Evolutionary conservation across 2,888 invertebrate species (phyloP).

Genomic region (Ligdia adustata): DNA sequence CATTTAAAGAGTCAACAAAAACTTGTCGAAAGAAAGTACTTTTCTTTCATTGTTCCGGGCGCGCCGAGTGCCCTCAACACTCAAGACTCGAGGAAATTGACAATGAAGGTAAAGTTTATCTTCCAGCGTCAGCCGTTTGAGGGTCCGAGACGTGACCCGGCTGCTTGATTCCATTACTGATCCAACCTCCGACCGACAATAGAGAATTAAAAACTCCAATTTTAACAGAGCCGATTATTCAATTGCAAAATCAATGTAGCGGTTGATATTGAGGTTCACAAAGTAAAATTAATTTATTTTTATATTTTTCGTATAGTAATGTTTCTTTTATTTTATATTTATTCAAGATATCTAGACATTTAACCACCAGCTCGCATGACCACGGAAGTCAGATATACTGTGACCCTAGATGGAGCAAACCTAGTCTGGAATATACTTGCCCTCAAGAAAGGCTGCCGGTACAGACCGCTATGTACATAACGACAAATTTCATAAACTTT

Average conservation of each 20-base stretch:
- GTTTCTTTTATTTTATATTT: no score
- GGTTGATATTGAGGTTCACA: no score
- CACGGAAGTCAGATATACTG: no score
- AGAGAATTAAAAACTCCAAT: slow-evolving; percentile 73
- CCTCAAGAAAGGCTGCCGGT: no score
- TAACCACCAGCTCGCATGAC: no score
- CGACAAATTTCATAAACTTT: no score
- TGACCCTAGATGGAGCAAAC: no score
- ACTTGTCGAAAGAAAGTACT: slow-evolving; percentile 68
- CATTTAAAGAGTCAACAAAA: slow-evolving; percentile 74
- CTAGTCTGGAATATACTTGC: no score
- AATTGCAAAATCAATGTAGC: slow-evolving; percentile 66
- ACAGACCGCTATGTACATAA: no score
- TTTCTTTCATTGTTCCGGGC: slow-evolving; percentile 76
- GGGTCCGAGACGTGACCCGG: slow-evolving; percentile 74
- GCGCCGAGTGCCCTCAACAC: slow-evolving; percentile 67
- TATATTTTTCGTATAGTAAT: no score
- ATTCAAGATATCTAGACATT: no score
- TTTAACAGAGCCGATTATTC: slow-evolving; percentile 67
- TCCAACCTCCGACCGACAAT: slow-evolving; percentile 56
- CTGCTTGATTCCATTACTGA: slow-evolving; percentile 69
- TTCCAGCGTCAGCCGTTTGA: slow-evolving; percentile 76
- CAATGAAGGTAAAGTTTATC: slow-evolving; percentile 82
- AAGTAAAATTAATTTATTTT: no score
- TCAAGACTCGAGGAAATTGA: slow-evolving; percentile 76